Conservation (phyloP, 2,888 invertebrate species). For the Rugalucina vietnamica region DNA sequence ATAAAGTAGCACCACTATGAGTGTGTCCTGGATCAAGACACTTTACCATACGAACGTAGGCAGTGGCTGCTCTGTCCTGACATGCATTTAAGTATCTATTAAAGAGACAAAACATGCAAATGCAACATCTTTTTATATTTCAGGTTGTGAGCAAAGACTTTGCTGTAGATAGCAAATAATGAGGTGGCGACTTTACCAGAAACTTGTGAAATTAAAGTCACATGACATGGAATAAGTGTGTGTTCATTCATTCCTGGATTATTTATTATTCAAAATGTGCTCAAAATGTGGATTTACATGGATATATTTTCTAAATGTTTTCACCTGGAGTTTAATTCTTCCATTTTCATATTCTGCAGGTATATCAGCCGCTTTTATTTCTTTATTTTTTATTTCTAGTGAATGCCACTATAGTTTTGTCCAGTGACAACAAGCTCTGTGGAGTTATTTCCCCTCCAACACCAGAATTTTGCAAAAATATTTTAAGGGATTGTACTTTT, state of each 20-base stretch:
- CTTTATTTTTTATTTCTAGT: too few relatives aligned
- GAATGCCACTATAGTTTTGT: not conserved
- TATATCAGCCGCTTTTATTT: not conserved
- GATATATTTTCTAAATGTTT: not conserved
- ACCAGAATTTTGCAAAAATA: too few relatives aligned
- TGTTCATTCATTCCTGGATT: not conserved
- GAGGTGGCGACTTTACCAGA: not conserved
- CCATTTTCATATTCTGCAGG: not conserved
- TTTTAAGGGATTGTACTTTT: too few relatives aligned
- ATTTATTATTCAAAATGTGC: constrained; percentile 10
- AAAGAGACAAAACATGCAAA: too few relatives aligned
- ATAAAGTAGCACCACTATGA: too few relatives aligned
- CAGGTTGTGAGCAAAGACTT: not conserved
- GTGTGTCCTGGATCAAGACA: too few relatives aligned
- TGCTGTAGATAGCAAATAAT: not conserved
- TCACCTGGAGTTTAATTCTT: not conserved
- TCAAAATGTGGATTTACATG: constrained; percentile 14
- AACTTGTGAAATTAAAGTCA: constrained; percentile 9
- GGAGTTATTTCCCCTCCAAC: constrained; percentile 34
- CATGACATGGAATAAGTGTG: not conserved
- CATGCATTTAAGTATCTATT: too few relatives aligned
- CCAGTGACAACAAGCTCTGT: not conserved
- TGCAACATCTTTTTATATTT: too few relatives aligned
- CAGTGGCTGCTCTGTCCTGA: too few relatives aligned
- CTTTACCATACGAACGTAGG: too few relatives aligned